Percentiles rank a stretch among this genome's conserved stretches.
Evolutionary conservation across 2,113 vertebrate species (phyloP).

Genomic region (Telmatochromis bifrenatus): DNA sequence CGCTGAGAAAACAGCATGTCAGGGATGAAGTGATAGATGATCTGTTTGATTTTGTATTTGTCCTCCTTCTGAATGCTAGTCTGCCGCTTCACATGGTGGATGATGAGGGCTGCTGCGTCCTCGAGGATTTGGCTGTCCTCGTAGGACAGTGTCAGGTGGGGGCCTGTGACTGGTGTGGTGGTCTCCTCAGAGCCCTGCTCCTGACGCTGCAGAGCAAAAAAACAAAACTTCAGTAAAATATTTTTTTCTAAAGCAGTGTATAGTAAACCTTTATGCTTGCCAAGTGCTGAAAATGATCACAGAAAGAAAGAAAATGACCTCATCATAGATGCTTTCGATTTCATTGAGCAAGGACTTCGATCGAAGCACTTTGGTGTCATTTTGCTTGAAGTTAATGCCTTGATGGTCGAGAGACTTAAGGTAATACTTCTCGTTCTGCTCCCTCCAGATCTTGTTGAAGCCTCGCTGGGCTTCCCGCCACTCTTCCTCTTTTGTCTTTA

Average conservation of each 20-base stretch:
- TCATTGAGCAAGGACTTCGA: conserved; percentile 97
- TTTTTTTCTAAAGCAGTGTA: rapidly evolving
- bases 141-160: conserved; percentile 85
- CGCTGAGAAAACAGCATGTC: conserved; percentile 94
- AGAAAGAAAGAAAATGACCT: conserved; percentile 68
- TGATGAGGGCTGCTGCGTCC: conserved; percentile 93
- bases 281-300: not conserved
- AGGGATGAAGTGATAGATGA: conserved; percentile 96
- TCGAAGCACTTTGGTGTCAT: conserved; percentile 94
- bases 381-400: conserved; percentile 99
- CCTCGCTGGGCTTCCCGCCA: conserved; percentile 98
- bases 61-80: conserved; percentile 96
- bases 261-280: not conserved
- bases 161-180: conserved; percentile 71
- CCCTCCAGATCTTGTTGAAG: conserved; percentile 98
- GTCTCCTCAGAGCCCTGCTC: conserved; percentile 93
- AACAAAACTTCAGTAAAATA: not conserved
- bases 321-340: conserved; percentile 97
- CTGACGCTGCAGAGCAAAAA: conserved; percentile 76
- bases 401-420: conserved; percentile 98
- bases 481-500: conserved; percentile 98
- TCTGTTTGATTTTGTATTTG: conserved; percentile 99
- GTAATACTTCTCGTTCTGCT: conserved; percentile 99
- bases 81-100: conserved; percentile 97
- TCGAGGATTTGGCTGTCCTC: conserved; percentile 96